A percentile compares a stretch with the other conserved stretches of the same genome.
Conservation (phyloP, 2,888 invertebrate species). For the Apotomis capreana region DNA sequence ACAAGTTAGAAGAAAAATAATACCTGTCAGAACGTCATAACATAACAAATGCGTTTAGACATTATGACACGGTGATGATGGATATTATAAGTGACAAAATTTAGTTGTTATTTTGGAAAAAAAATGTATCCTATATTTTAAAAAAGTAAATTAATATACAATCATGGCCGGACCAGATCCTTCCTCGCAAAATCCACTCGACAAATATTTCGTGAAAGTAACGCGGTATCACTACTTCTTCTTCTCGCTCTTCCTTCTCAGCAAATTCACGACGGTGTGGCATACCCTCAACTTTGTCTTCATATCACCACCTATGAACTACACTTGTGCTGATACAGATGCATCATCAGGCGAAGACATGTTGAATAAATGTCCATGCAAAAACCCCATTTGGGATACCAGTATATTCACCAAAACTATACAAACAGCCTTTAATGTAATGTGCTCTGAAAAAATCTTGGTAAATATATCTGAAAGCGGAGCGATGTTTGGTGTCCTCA, state of each 20-base stretch:
- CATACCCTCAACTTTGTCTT: constrained; percentile 67
- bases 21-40: too few species aligned
- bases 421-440: constrained; percentile 62
- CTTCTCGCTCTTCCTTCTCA: constrained; percentile 58
- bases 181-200: constrained; percentile 59
- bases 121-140: too few species aligned
- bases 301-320: constrained; percentile 66
- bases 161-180: neutral
- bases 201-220: constrained; percentile 58
- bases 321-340: constrained; percentile 50
- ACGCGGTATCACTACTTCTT: constrained; percentile 63
- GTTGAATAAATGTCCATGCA: constrained; percentile 60
- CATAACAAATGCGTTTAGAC: too few species aligned
- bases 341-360: neutral
- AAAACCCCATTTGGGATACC: constrained; percentile 59
- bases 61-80: too few species aligned
- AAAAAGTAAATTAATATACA: neutral
- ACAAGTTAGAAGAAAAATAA: too few species aligned
- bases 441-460: constrained; percentile 62
- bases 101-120: too few species aligned
- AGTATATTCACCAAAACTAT: constrained; percentile 64
- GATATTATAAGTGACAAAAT: too few species aligned
- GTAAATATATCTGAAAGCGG: constrained; percentile 66
- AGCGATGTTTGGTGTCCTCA: constrained; percentile 61
- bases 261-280: constrained; percentile 66